A percentile compares a stretch with the other conserved stretches of the same genome.
Conservation (phyloP, 1,140 invertebrate genomes). For the Xylocopa sonorina region DNA sequence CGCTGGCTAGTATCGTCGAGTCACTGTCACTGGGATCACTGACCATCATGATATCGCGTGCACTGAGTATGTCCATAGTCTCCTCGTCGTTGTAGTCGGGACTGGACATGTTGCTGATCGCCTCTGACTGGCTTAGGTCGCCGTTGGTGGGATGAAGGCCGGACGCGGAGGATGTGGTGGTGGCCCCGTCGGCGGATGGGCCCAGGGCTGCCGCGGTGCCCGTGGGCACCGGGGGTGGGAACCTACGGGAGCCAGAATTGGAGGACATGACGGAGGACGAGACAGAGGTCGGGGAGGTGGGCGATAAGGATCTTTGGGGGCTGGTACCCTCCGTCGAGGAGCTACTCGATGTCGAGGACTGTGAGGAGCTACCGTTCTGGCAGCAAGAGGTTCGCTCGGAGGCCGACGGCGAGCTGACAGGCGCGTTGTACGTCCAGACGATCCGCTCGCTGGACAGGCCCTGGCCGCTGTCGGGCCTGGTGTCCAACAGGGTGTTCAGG, state of each 20-base stretch:
- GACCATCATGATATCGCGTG: constrained; percentile 90
- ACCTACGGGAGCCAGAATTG: constrained; percentile 83
- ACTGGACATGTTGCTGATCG: constrained; percentile 93
- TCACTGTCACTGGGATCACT: constrained; percentile 94
- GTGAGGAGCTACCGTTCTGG: constrained; percentile 81
- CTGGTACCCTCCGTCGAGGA: constrained; percentile 86
- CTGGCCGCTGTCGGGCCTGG: constrained; percentile 86
- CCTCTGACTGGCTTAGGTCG: constrained; percentile 89
- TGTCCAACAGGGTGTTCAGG: constrained; percentile 93
- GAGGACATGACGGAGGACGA: constrained; percentile 93
- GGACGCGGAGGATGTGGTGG: constrained; percentile 53
- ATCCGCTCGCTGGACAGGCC: constrained; percentile 85
- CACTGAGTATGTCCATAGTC: constrained; percentile 85
- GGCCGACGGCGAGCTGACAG: constrained; percentile 82
- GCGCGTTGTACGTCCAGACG: constrained; percentile 95
- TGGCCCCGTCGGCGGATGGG: constrained; percentile 69
- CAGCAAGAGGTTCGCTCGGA: constrained; percentile 80
- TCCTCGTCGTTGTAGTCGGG: constrained; percentile 92
- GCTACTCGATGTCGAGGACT: constrained; percentile 84
- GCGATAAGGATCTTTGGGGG: constrained; percentile 87
- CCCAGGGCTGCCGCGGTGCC: constrained; percentile 55
- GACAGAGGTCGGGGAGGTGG: constrained; percentile 91
- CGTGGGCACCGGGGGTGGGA: constrained; percentile 67
- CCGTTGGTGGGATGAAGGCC: constrained; percentile 80
- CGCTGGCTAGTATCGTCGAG: constrained; percentile 89